Base-by-base conservation (phyloP, 2,797 vertebrate genomes). In the Lithobates sylvaticus region DNA sequence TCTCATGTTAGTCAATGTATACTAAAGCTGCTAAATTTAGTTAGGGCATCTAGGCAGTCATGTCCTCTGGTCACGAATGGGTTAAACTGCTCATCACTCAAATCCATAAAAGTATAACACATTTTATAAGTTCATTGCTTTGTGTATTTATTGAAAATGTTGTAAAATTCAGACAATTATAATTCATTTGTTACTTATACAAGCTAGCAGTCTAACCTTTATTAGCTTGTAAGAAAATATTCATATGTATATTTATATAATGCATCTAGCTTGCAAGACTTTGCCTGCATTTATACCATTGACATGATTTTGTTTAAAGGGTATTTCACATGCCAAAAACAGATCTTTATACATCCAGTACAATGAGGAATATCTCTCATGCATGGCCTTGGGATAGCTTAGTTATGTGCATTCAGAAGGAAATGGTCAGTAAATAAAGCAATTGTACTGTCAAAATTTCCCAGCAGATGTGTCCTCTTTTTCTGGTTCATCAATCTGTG, bases 371-470 rank as follows among this genome's bases (percentile, higher is more conserved):
- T 83, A 71, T 75, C 64, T 84, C 86, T 84, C 81, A 80, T 84
- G 76, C 76, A 87, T 87, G 61, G 76, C 81, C 76, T 78, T 80
- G 81, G 86, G 81, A 76, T 78, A 87, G 76, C 64, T 87, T 79
- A 84, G 86, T 84, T 87, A 75, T 84, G 86, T 84, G 76, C 76
- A 87, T 78, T 87, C 81, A 84, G 86, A 84, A 78, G 70, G 86
- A 87, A 87, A 87, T 87, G 86, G 86, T 84, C 86, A 87, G 86
- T 87, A 87, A 87, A 84, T 87, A 87, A 87, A 87, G 69, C 81
- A 87, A 84, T 76, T 84, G 86, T 87, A 87, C 86, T 87, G 86
- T 87, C 86, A 87, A 87, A 87, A 87, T 87, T 80, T 84, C 81
- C 86, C 86, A 84, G 76, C 86, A 87, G 86, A 87, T 87, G 86